A percentile compares a stretch with the other conserved stretches of the same genome.
Evolutionary conservation across 2,797 vertebrate genomes (phyloP).

Genomic region (Poeciliopsis presidionis): DNA sequence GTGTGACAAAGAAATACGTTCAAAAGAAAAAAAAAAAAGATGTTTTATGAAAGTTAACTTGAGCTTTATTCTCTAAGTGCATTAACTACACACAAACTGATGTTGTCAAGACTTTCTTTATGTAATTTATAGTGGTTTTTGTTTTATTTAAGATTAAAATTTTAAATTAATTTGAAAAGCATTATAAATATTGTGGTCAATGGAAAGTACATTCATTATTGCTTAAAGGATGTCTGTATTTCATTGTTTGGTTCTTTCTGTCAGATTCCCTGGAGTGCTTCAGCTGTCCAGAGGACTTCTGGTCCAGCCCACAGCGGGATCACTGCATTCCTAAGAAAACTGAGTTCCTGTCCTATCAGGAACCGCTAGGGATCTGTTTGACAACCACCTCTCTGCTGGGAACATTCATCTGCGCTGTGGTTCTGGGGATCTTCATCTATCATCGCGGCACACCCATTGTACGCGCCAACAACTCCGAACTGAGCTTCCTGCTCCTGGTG

Average conservation of each 20-base stretch:
- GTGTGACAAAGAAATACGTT: too few species aligned
- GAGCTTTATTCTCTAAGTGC: background rate
- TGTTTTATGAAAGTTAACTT: too few species aligned
- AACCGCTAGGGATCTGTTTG: slow-evolving; percentile 62
- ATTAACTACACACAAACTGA: background rate
- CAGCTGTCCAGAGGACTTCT: slow-evolving; percentile 64
- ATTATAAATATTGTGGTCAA: background rate
- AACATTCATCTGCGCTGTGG: slow-evolving; percentile 48
- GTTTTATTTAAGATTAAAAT: background rate
- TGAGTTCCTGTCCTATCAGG: slow-evolving; percentile 74
- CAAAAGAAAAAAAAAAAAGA: too few species aligned
- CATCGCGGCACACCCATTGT: slow-evolving; percentile 68
- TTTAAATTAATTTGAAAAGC: background rate
- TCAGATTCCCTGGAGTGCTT: slow-evolving; percentile 72
- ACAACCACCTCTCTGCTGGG: slow-evolving; percentile 62
- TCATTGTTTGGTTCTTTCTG: slow-evolving; percentile 19
- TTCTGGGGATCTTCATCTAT: slow-evolving; percentile 54
- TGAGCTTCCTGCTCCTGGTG: slow-evolving; percentile 49
- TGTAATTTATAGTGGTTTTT: background rate
- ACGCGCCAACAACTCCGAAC: slow-evolving; percentile 75
- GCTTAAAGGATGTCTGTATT: background rate
- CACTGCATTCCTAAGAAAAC: slow-evolving; percentile 69
- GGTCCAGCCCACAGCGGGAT: slow-evolving; percentile 54
- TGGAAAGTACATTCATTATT: background rate
- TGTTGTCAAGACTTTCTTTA: background rate